phyloP scores from a whole-genome alignment of 53 echinoderm and acorn worm genomes.

The Paelopatides confundens region DNA sequence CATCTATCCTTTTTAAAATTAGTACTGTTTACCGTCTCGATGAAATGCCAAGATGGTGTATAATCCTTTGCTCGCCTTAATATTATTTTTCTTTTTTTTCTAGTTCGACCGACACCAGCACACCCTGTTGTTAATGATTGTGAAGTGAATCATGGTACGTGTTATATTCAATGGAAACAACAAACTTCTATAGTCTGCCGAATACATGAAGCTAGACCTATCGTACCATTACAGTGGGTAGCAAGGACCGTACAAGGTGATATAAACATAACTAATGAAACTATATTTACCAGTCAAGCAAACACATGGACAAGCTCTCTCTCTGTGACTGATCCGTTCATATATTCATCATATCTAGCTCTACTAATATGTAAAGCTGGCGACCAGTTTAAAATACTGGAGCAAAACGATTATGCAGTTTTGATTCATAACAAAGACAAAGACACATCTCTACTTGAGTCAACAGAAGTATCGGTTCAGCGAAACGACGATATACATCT shows the following conservation, averaged over 20 bases:
- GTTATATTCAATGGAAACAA: not conserved
- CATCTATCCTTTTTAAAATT: too few species aligned
- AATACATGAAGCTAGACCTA: not conserved
- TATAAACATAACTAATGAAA: not conserved
- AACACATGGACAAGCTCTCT: not conserved
- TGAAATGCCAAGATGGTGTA: too few species aligned
- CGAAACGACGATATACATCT: not conserved
- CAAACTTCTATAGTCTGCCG: not conserved
- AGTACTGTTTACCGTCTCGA: too few species aligned
- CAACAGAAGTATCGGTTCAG: not conserved
- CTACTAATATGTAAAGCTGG: conserved; percentile 13
- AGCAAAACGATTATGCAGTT: not conserved
- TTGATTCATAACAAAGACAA: not conserved
- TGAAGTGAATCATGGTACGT: too few species aligned
- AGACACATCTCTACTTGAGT: not conserved
- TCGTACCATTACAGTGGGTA: not conserved
- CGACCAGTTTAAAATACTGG: not conserved
- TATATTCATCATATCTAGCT: not conserved
- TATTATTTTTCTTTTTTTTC: not conserved
- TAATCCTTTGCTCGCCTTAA: too few species aligned
- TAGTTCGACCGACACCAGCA: not conserved
- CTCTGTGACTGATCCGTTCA: not conserved
- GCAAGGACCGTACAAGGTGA: not conserved
- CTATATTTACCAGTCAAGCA: not conserved
- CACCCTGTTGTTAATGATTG: conserved; percentile 3